A percentile compares a stretch with the other conserved stretches of the same genome.
phyloP scores from a whole-genome alignment of 2,888 invertebrate species.

The Tetragonula carbonaria region DNA sequence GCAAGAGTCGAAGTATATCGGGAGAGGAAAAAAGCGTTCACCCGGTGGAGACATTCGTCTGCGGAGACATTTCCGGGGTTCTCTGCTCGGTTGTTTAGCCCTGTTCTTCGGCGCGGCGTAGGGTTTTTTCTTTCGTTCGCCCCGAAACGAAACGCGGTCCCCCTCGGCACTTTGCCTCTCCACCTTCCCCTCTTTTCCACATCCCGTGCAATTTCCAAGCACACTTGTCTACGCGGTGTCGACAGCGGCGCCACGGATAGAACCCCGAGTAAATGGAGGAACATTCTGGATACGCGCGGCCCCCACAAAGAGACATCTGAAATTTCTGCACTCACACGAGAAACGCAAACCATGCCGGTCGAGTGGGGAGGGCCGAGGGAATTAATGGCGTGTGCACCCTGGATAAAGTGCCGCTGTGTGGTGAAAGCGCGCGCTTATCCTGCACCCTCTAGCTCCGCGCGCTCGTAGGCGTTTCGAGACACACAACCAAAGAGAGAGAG shows the following conservation, averaged over 20 bases:
- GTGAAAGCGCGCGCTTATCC: constrained; percentile 44
- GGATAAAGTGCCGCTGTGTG: constrained; percentile 69
- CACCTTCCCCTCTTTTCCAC: constrained; percentile 51
- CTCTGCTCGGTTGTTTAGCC: constrained; percentile 16
- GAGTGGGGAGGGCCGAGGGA: constrained; percentile 48
- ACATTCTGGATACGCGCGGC: constrained; percentile 35
- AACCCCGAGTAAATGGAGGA: constrained; percentile 59
- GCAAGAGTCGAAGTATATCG: constrained; percentile 12
- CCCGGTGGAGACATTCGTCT: constrained; percentile 1
- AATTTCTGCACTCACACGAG: constrained; percentile 67
- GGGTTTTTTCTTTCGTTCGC: constrained; percentile 36
- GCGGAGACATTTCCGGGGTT: neutral
- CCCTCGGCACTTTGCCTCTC: constrained; percentile 49
- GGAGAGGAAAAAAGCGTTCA: constrained; percentile 17
- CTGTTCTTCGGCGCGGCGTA: neutral
- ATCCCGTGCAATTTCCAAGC: constrained; percentile 69
- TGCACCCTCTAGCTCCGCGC: neutral
- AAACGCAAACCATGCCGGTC: constrained; percentile 46
- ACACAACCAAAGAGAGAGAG: neutral
- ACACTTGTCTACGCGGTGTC: constrained; percentile 70
- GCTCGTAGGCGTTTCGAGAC: constrained; percentile 26
- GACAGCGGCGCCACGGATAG: constrained; percentile 62
- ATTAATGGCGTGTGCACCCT: constrained; percentile 76
- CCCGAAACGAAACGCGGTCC: constrained; percentile 22
- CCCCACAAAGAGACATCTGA: constrained; percentile 73